Base-by-base conservation (phyloP, 2,888 invertebrate genomes). In the Poecilus cupreus region DNA sequence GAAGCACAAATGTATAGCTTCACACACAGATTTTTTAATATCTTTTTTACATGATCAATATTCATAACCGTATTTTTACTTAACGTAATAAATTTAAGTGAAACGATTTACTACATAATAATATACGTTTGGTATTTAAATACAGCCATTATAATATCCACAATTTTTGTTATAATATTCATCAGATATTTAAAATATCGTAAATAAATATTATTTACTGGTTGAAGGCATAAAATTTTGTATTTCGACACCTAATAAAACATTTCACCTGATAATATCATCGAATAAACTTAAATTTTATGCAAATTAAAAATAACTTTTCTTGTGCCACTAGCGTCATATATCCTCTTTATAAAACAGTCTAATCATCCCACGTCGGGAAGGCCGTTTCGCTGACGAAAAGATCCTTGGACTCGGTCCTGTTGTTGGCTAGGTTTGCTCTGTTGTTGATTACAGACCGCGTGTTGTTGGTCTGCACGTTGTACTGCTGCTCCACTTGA, bases 301-400 rank as follows among this genome's bases (percentile, higher is more conserved):
- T 57, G 72, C 51, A 80, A 72, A 72, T 72, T 39, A 13, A 72
- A 51, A 80, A 54, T 72, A 72, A 72, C 39, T 37, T 57, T 68
- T 46, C 49, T 80, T 80, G 80, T 80, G 80, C 80, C 72, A 72
- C 80, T 80, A 80, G 57, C 54, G 51, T 57, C 54, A 51, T 70
- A 64, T 37, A 64, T 11, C 64, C 16, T 64, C 10, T 18, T 75
- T 22, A 43, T 26, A 60, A 32, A 32, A 77, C 37, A 82, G 57
- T 78, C 24, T 91, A 93, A 88, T 93, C 93, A 84, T 93, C 93
- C 93, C 93, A 93, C 83, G 91, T 88, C 20, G 93, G 93, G 87
- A 93, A 93, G 85, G 90, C 91, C 70, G 91, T 90, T 86, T 92
- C 91, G 81, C 90, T 90, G 80, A 93, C 89, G 86, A 93, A 93